phyloP scores from a whole-genome alignment of 2,888 invertebrate genomes.

The Tenthredo livida region DNA sequence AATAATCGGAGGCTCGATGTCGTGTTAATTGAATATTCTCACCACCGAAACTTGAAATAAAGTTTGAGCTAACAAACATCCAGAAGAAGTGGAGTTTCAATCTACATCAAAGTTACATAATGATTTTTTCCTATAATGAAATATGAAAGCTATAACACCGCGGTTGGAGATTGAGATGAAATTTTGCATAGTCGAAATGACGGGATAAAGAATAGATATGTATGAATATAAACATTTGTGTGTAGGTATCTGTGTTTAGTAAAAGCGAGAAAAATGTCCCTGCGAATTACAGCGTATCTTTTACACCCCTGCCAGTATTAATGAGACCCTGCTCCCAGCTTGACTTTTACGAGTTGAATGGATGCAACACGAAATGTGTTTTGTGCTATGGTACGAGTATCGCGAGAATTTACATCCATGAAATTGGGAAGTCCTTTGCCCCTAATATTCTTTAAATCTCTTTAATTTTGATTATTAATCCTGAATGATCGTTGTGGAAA shows the following conservation, averaged over 20 bases:
- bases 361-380: conserved; percentile 56
- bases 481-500: not conserved
- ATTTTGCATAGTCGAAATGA: not conserved
- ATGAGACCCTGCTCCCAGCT: conserved; percentile 53
- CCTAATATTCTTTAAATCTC: conserved; percentile 1
- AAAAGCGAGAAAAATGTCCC: not conserved
- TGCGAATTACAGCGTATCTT: conserved; percentile 43
- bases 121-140: not conserved
- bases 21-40: conserved; percentile 2
- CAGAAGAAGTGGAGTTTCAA: not conserved
- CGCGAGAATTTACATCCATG: conserved; percentile 26
- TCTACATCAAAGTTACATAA: not conserved
- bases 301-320: conserved; percentile 33
- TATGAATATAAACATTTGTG: not conserved
- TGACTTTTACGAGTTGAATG: conserved; percentile 55
- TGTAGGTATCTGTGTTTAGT: not conserved
- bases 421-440: not conserved
- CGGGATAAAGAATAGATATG: not conserved
- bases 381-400: conserved; percentile 53
- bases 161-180: not conserved
- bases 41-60: not conserved
- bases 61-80: not conserved
- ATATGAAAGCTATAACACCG: not conserved
- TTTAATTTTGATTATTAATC: not conserved
- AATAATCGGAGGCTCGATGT: not conserved